Percentiles rank a stretch among this genome's conserved stretches.
Evolutionary conservation across 2,888 invertebrate genomes (phyloP).

Genomic region (Drosophila kuntzei): DNA sequence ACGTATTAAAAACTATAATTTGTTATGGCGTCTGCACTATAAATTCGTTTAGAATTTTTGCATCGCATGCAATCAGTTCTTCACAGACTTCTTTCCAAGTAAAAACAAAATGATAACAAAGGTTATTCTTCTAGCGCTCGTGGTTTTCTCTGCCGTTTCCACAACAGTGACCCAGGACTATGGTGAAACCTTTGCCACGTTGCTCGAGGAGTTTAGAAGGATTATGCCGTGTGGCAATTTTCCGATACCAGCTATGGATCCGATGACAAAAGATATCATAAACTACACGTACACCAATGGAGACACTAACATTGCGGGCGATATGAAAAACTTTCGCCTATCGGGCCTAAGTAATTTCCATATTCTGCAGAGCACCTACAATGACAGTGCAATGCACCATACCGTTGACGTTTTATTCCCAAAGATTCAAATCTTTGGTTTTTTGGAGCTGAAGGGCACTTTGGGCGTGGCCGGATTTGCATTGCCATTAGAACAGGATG

Average conservation of each 20-base stretch:
- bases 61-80: not conserved
- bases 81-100: not conserved
- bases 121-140: not conserved
- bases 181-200: constrained; percentile 54
- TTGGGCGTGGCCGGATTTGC: constrained; percentile 46
- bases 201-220: constrained; percentile 50
- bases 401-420: constrained; percentile 65
- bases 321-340: constrained; percentile 63
- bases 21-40: not conserved
- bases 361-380: constrained; percentile 51
- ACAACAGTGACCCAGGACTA: constrained; percentile 39
- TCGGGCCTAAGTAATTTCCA: constrained; percentile 64
- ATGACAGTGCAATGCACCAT: constrained; percentile 48
- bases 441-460: constrained; percentile 53
- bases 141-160: constrained; percentile 14
- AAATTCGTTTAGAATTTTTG: too few species aligned
- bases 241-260: constrained; percentile 66
- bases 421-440: constrained; percentile 65
- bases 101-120: not conserved
- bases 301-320: constrained; percentile 53
- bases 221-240: constrained; percentile 74
- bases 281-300: constrained; percentile 30
- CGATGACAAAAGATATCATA: constrained; percentile 41
- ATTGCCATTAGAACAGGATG: constrained; percentile 36
- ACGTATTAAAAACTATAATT: not conserved